phyloP scores from a whole-genome alignment of 2,113 vertebrate species.

The Otis tarda region DNA sequence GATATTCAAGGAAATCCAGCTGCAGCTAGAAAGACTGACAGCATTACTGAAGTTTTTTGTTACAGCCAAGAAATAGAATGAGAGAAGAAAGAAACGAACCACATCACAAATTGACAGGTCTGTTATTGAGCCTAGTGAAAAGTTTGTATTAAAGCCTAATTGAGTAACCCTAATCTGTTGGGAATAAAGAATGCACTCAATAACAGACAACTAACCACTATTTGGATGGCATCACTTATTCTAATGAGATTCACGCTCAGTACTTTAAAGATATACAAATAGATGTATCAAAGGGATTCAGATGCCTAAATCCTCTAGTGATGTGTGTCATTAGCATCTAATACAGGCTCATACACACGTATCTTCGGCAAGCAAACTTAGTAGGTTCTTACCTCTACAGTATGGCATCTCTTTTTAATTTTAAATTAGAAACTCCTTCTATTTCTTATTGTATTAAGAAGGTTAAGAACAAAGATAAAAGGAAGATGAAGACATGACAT shows the following conservation, averaged over 20 bases:
- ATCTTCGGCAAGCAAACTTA: background rate
- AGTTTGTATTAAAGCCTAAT: background rate
- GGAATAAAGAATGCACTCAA: background rate
- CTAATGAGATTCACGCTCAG: background rate
- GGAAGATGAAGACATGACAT: background rate
- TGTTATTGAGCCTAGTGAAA: background rate
- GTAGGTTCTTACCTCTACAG: background rate
- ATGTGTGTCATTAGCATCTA: background rate
- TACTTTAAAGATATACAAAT: background rate
- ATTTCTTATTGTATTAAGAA: background rate
- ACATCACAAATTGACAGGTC: background rate
- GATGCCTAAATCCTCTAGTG: background rate
- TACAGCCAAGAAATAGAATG: background rate
- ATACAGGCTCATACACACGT: background rate
- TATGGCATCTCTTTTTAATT: background rate
- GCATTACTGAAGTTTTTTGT: background rate
- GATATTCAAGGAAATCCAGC: background rate
- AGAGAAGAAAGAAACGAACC: background rate
- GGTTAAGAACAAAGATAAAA: constrained; percentile 5
- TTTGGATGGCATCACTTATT: background rate
- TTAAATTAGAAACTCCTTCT: background rate
- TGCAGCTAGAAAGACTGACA: background rate
- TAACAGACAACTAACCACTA: background rate
- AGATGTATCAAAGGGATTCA: background rate
- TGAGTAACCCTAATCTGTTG: background rate